Conservation (phyloP, 1,140 invertebrate genomes). For the Cardiocondyla obscurior region DNA sequence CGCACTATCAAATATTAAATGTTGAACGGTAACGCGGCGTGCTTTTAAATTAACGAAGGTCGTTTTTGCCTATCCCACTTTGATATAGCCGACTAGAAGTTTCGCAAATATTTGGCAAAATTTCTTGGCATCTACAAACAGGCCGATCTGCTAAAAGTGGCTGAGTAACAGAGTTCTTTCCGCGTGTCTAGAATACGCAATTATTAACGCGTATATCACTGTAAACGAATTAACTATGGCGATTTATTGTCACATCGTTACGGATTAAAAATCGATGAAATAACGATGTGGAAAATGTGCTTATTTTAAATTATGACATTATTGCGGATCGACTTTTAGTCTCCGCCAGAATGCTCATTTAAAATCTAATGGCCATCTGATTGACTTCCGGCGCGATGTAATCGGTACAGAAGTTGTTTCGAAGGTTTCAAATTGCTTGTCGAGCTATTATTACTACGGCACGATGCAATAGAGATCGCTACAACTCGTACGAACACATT, state of each 20-base stretch:
- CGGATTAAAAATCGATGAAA: neutral
- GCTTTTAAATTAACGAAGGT: constrained; percentile 46
- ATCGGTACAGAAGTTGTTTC: constrained; percentile 20
- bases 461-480: neutral
- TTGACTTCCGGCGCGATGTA: constrained; percentile 17
- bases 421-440: constrained; percentile 17
- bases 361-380: neutral
- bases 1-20: neutral
- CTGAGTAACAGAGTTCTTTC: neutral
- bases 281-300: neutral
- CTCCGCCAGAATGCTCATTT: neutral
- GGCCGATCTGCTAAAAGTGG: constrained; percentile 3
- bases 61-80: neutral
- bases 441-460: neutral
- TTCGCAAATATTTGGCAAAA: constrained; percentile 48
- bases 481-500: neutral
- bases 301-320: neutral
- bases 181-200: neutral
- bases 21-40: neutral
- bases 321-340: neutral
- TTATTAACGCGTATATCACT: neutral
- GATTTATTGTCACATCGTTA: neutral
- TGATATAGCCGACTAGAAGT: constrained; percentile 12
- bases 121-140: constrained; percentile 12
- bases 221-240: neutral